Conservation (phyloP, 2,797 vertebrate genomes). For the Antennarius maculatus region DNA sequence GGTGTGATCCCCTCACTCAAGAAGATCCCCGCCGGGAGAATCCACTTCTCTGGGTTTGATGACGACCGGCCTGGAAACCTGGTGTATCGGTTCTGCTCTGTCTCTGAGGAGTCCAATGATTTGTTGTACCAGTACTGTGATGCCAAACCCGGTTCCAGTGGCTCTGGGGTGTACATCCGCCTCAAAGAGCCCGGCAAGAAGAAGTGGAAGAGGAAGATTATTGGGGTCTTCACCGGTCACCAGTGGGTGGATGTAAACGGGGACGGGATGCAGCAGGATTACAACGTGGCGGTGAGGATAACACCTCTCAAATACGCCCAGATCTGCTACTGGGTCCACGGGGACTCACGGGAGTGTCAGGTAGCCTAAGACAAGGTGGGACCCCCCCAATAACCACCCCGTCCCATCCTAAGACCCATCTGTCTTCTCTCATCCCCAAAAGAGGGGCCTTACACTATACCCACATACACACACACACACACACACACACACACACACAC, state of each 20-base stretch:
- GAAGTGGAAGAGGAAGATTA: conserved; percentile 94
- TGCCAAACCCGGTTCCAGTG: conserved; percentile 92
- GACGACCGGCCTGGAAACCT: conserved; percentile 89
- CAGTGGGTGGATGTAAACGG: conserved; percentile 93
- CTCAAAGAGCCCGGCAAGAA: conserved; percentile 91
- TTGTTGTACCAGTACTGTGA: conserved; percentile 96
- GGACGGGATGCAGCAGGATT: conserved; percentile 90
- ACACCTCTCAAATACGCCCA: conserved; percentile 96
- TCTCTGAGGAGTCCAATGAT: conserved; percentile 93
- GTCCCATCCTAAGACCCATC: conserved; percentile 2
- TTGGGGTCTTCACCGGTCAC: conserved; percentile 93
- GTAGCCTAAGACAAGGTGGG: conserved; percentile 76
- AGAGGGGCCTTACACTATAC: conserved; percentile 42
- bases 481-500: conserved; percentile 7
- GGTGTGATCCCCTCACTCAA: conserved; percentile 88
- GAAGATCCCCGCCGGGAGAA: conserved; percentile 90
- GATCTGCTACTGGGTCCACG: conserved; percentile 96
- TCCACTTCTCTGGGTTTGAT: conserved; percentile 98
- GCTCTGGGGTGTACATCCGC: conserved; percentile 94
- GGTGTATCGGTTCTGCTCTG: conserved; percentile 95
- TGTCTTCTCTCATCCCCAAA: not conserved
- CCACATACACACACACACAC: conserved; percentile 10
- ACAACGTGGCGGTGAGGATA: conserved; percentile 96
- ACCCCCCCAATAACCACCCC: not conserved
- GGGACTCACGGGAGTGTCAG: conserved; percentile 85